Percentiles rank a stretch among this genome's conserved stretches.
Evolutionary conservation across 2,113 vertebrate species (phyloP).

Genomic region (Heliornis fulica): DNA sequence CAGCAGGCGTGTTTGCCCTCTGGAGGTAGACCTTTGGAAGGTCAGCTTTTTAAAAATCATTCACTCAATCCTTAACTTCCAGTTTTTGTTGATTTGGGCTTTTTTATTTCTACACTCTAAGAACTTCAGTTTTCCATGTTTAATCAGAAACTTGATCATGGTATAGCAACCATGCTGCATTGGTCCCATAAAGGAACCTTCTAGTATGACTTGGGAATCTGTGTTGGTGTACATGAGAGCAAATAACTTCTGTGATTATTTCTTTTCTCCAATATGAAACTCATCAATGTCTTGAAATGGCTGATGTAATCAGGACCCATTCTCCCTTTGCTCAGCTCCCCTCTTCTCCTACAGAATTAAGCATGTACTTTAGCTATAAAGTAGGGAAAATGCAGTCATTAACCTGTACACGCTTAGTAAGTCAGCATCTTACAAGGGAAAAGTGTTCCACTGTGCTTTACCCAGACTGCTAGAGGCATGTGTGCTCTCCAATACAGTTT

Average conservation of each 20-base stretch:
- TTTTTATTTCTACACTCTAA: background rate
- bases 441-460: background rate
- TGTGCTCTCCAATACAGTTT: background rate
- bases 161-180: background rate
- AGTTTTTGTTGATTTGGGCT: background rate
- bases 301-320: too few relatives aligned
- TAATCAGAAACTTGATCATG: background rate
- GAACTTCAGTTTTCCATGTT: background rate
- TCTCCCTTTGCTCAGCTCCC: background rate
- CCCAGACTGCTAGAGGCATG: rapidly evolving
- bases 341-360: background rate
- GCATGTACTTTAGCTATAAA: background rate
- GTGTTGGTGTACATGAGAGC: background rate
- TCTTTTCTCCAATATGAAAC: background rate
- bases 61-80: background rate
- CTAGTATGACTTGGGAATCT: background rate
- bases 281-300: background rate
- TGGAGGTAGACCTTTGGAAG: background rate
- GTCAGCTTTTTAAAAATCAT: rapidly evolving
- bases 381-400: background rate
- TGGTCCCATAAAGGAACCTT: background rate
- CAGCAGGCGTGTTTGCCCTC: background rate
- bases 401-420: background rate
- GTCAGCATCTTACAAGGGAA: background rate
- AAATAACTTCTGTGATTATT: background rate